These are phyloP conservation scores for Colletes gigas DNA, from an alignment of 1,140 invertebrate genomes.

Conservation along the genomic window DNA sequence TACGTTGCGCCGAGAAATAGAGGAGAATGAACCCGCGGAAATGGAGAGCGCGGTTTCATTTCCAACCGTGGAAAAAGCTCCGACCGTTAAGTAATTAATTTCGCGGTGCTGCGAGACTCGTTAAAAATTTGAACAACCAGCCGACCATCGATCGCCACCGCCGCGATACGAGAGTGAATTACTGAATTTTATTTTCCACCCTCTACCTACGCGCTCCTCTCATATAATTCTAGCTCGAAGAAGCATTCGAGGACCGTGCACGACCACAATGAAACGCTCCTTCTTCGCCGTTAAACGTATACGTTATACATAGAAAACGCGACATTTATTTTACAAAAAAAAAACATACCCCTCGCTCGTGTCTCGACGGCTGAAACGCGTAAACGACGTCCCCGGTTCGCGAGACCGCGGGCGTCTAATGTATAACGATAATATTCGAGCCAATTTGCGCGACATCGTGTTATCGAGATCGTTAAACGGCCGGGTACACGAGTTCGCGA, in stretches of 20 bases:
- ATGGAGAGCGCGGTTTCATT: slow-evolving; percentile 20
- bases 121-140: slow-evolving; percentile 53
- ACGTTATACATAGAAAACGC: background rate
- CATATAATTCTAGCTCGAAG: background rate
- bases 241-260: background rate
- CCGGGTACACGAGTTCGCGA: background rate
- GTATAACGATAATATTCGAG: background rate
- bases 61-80: slow-evolving; percentile 33
- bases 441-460: background rate
- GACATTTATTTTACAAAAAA: background rate
- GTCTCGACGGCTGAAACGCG: background rate
- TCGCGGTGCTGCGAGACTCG: slow-evolving; percentile 45
- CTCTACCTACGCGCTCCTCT: background rate
- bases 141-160: slow-evolving; percentile 45
- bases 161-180: slow-evolving; percentile 24
- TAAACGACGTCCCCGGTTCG: background rate
- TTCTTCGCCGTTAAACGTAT: background rate
- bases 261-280: background rate
- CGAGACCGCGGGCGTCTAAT: background rate
- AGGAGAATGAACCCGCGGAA: slow-evolving; percentile 1
- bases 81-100: slow-evolving; percentile 59
- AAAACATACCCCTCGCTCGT: too few relatives aligned
- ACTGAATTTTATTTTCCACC: slow-evolving; percentile 18
- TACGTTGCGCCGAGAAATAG: background rate
- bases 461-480: slow-evolving; percentile 2